phyloP scores from a whole-genome alignment of 2,888 invertebrate species.

The Limnephilus rhombicus region DNA sequence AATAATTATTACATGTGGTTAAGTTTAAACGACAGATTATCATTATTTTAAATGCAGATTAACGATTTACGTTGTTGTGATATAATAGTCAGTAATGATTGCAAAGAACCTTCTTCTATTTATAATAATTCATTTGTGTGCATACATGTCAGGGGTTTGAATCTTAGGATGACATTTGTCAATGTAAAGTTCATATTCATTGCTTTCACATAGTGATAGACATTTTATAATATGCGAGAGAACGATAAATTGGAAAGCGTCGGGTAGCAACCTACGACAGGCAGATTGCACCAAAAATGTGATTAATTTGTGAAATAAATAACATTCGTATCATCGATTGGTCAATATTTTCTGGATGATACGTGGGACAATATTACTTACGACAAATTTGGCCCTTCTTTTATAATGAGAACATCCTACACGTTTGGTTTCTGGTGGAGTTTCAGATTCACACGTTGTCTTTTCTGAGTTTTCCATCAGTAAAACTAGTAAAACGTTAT shows the following conservation, averaged over 20 bases:
- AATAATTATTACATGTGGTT: neutral
- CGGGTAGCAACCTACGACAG: neutral
- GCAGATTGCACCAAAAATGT: neutral
- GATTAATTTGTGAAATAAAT: conserved; percentile 10
- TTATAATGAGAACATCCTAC: conserved; percentile 91
- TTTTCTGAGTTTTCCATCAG: conserved; percentile 57
- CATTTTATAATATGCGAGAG: conserved; percentile 6
- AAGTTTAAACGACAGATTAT: neutral
- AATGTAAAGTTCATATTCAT: conserved; percentile 45
- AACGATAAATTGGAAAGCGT: neutral
- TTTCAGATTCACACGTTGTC: conserved; percentile 34
- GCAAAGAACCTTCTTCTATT: conserved; percentile 16
- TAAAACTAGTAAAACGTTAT: conserved; percentile 48
- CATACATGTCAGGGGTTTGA: conserved; percentile 33
- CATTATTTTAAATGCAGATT: neutral
- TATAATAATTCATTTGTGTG: conserved; percentile 25
- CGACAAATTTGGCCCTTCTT: conserved; percentile 91
- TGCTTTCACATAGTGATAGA: neutral
- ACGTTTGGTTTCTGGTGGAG: conserved; percentile 72
- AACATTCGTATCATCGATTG: conserved; percentile 48
- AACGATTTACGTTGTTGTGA: neutral
- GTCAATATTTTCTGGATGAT: conserved; percentile 50
- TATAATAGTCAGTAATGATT: neutral
- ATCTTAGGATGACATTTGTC: conserved; percentile 45
- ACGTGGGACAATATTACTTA: conserved; percentile 74